Evolutionary conservation across 2,797 vertebrate genomes (phyloP).

Genomic region (Petrocephalus schoutedeni): DNA sequence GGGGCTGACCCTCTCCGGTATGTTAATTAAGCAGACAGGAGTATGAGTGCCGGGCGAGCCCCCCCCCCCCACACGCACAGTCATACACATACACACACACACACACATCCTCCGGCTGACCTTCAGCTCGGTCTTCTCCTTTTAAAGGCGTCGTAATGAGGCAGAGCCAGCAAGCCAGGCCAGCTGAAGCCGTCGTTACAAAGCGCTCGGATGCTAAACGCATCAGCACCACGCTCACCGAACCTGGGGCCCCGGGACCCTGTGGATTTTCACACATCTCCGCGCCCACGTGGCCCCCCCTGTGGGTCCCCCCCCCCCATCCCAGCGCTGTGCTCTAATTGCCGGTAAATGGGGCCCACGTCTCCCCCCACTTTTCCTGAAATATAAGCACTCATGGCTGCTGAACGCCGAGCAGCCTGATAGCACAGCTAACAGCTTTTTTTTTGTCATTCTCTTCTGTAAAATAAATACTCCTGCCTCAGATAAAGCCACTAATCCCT

Average conservation of each 20-base stretch:
- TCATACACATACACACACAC: conserved; percentile 47
- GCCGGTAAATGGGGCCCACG: conserved; percentile 39
- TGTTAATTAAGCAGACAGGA: conserved; percentile 51
- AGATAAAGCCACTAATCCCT: neutral
- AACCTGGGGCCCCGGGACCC: conserved; percentile 31
- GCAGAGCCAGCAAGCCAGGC: conserved; percentile 47
- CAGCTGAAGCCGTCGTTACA: conserved; percentile 38
- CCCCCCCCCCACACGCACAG: conserved; percentile 34
- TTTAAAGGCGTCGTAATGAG: conserved; percentile 34
- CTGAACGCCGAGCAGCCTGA: conserved; percentile 8
- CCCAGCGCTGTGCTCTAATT: conserved; percentile 48
- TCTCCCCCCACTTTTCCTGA: conserved; percentile 27
- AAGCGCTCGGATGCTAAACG: conserved; percentile 41
- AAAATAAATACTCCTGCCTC: neutral
- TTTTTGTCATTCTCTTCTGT: neutral
- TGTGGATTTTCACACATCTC: conserved; percentile 46
- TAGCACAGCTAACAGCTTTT: neutral
- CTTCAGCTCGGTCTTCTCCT: conserved; percentile 26
- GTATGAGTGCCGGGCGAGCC: conserved; percentile 24
- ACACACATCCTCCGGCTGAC: conserved; percentile 7
- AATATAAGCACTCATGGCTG: conserved; percentile 31
- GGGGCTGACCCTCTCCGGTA: conserved; percentile 46
- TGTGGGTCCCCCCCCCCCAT: conserved; percentile 45
- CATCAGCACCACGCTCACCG: conserved; percentile 45
- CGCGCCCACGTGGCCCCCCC: conserved; percentile 54